phyloP scores from a whole-genome alignment of 2,888 invertebrate species.

The Rhimphoctona megacephalus region DNA sequence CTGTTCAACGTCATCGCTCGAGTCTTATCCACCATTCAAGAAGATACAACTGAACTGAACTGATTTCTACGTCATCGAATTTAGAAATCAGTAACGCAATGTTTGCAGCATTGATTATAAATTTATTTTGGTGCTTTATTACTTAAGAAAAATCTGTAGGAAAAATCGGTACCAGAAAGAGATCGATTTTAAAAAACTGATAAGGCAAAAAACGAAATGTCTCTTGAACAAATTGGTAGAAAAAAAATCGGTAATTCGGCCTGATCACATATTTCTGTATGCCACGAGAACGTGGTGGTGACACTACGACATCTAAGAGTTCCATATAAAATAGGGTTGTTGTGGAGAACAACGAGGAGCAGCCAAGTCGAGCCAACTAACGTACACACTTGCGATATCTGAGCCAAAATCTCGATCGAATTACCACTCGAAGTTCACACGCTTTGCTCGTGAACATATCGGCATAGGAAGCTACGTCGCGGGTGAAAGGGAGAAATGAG shows the following conservation, averaged over 20 bases:
- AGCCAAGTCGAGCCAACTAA: constrained; percentile 55
- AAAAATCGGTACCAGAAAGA: neutral
- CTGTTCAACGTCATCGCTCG: constrained; percentile 81
- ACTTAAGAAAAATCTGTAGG: neutral
- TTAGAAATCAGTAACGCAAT: constrained; percentile 41
- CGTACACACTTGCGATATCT: constrained; percentile 73
- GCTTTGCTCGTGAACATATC: constrained; percentile 73
- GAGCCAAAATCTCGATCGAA: constrained; percentile 81
- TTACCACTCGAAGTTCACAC: constrained; percentile 81
- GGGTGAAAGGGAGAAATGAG: constrained; percentile 53
- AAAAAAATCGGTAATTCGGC: too few relatives aligned
- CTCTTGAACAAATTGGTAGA: neutral
- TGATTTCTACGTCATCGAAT: constrained; percentile 66
- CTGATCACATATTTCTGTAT: neutral
- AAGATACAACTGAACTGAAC: constrained; percentile 80
- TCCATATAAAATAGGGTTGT: neutral
- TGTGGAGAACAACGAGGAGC: neutral
- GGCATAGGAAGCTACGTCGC: constrained; percentile 38
- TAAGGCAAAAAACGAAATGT: neutral
- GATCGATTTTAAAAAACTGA: neutral
- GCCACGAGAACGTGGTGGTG: neutral
- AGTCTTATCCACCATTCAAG: constrained; percentile 75
- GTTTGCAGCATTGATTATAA: constrained; percentile 2
- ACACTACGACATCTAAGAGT: neutral
- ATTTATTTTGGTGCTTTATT: neutral